Base-by-base conservation (phyloP, 2,888 invertebrate species). In the Andricus curvator region DNA sequence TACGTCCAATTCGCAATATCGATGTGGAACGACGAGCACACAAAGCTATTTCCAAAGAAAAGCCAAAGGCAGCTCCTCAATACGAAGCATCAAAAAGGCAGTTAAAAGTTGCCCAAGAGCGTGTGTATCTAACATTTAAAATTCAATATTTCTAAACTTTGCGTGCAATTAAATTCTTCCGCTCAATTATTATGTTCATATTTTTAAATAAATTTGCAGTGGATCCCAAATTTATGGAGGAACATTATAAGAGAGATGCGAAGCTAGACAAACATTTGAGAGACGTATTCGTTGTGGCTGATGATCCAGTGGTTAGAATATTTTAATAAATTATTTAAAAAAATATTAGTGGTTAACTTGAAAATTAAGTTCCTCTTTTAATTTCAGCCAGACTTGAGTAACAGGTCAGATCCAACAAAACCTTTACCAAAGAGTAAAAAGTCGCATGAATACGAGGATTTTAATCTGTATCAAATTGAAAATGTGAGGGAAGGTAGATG, bases 11-110 rank as follows among this genome's bases (percentile, higher is more conserved):
- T 22, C 95, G 95, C 90, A 94, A 95, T 41, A 96, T 95, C 87
- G 97, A 97, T 92, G 94, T 96, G 3, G 97, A 97, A 90, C 96
- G 94, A 91, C 95, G 97, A 83, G 97, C 96, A 41, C 95, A 96
- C 87, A 95, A 95, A 87, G 92, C 95, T 29, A 94, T 97, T 85
- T 94, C 95, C 0, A 94, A 94, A 89, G 95, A 95, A 67, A 96
- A 96, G 90, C 94, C 94, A 6, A 93, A 92, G 82, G 94, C 94
- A 25, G 97, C 97, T n/a, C 97, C 97, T 0, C 94, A 93, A 88
- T 95, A 95, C 91, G 94, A 95, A 37, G 93, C 94, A 1, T 95
- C 95, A 84, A 85, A 95, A 65, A 93, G 94, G 86, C 95, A 96
- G 91, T 93, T 96, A 88, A 94, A 96, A 87, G 93, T 96, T 0